Evolutionary conservation across 2,113 vertebrate species (phyloP).

Genomic region (Vombatus ursinus): DNA sequence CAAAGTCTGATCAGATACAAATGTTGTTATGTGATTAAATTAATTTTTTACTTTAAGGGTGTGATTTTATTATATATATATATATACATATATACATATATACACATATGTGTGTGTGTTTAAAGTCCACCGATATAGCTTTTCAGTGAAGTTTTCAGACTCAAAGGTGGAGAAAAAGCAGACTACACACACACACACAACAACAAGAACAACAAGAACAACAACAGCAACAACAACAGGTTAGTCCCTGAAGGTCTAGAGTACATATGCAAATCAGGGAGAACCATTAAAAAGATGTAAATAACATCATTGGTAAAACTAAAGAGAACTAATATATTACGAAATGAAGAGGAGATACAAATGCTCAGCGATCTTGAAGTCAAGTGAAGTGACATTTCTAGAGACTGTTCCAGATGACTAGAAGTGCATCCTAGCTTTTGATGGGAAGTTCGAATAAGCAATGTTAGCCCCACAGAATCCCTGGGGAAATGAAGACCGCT

Average conservation of each 20-base stretch:
- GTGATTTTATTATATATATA: neutral
- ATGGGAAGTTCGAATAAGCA: neutral
- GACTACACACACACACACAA: too few relatives aligned
- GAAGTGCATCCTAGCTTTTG: neutral
- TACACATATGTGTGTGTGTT: neutral
- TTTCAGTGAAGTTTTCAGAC: conserved; percentile 62
- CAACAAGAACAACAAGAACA: too few relatives aligned
- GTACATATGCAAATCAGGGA: neutral
- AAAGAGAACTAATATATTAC: too few relatives aligned
- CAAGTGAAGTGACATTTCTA: neutral
- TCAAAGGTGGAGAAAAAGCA: neutral
- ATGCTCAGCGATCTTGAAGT: neutral
- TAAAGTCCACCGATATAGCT: neutral
- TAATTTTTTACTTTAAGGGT: conserved; percentile 6
- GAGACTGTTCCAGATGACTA: neutral
- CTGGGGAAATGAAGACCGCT: neutral
- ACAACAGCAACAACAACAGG: too few relatives aligned
- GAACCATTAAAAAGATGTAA: neutral
- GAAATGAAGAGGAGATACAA: neutral
- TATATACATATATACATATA: neutral
- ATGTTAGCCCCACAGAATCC: neutral
- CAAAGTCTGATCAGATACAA: neutral
- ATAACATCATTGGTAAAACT: neutral
- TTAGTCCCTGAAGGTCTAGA: neutral
- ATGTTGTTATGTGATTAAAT: conserved; percentile 37